Evolutionary conservation across 2,797 vertebrate genomes (phyloP).

Genomic region (Diceros bicornis): DNA sequence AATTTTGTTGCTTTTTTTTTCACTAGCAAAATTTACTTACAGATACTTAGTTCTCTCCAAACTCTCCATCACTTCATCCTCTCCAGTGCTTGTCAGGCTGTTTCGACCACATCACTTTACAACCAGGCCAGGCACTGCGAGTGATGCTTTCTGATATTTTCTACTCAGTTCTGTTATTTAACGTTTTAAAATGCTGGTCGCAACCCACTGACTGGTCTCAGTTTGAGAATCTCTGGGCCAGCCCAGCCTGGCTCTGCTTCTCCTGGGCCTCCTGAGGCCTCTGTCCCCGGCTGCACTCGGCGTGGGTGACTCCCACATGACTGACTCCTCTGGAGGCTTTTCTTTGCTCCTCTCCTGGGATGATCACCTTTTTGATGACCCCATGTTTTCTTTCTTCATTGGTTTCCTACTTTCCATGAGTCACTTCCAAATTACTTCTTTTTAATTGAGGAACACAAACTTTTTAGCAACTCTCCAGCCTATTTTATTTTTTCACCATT

Average conservation of each 20-base stretch:
- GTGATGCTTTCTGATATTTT: not conserved
- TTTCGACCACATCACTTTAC: not conserved
- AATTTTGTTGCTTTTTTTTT: not conserved
- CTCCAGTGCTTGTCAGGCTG: not conserved
- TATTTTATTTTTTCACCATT: not conserved
- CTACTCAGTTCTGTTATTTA: not conserved
- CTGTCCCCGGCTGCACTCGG: not conserved
- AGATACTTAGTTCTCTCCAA: not conserved
- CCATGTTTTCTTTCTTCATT: not conserved
- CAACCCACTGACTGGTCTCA: no score
- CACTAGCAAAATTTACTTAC: not conserved
- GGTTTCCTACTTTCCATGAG: not conserved
- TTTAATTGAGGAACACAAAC: not conserved
- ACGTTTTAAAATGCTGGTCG: not conserved
- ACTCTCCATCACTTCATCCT: not conserved
- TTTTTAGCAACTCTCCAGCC: not conserved
- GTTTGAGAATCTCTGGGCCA: not conserved
- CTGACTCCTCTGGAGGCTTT: not conserved
- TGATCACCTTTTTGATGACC: not conserved
- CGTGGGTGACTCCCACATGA: no score
- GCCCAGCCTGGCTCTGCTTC: not conserved
- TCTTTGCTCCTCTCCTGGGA: not conserved
- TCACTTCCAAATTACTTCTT: not conserved
- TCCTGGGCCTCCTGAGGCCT: fast-evolving
- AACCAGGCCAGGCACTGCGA: not conserved